Conservation (phyloP, 2,888 invertebrate genomes). For the Mylabris sibirica region DNA sequence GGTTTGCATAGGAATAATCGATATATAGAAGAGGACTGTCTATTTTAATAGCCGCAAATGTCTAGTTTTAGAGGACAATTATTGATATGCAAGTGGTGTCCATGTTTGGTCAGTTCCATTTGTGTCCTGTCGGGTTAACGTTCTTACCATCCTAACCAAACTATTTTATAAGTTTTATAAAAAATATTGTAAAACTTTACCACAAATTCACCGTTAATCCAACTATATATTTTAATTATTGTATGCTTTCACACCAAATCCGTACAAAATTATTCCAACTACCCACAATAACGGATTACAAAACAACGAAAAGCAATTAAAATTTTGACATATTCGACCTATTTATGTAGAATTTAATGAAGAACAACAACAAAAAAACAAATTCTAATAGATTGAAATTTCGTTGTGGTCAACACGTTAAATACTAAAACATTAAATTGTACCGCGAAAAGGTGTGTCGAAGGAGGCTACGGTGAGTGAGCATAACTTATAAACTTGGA, state of each 20-base stretch:
- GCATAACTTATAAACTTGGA: constrained; percentile 44
- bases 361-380: neutral
- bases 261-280: neutral
- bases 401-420: constrained; percentile 20
- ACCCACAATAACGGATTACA: neutral
- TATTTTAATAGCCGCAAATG: constrained; percentile 5
- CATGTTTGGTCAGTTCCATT: constrained; percentile 7
- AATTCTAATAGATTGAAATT: neutral
- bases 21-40: neutral
- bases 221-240: too few species aligned
- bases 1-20: neutral
- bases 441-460: constrained; percentile 49
- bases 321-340: constrained; percentile 19
- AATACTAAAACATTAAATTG: constrained; percentile 43
- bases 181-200: neutral
- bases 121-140: neutral
- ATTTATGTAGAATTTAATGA: neutral
- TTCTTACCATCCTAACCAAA: neutral
- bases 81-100: constrained; percentile 6
- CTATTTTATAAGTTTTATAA: neutral
- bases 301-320: constrained; percentile 12
- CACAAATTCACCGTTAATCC: neutral
- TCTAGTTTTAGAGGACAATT: constrained; percentile 9
- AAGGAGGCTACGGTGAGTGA: constrained; percentile 39
- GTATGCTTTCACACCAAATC: constrained; percentile 1